A percentile compares a stretch with the other conserved stretches of the same genome.
Evolutionary conservation across 1,140 invertebrate genomes (phyloP).

Genomic region (Nomia melanderi): DNA sequence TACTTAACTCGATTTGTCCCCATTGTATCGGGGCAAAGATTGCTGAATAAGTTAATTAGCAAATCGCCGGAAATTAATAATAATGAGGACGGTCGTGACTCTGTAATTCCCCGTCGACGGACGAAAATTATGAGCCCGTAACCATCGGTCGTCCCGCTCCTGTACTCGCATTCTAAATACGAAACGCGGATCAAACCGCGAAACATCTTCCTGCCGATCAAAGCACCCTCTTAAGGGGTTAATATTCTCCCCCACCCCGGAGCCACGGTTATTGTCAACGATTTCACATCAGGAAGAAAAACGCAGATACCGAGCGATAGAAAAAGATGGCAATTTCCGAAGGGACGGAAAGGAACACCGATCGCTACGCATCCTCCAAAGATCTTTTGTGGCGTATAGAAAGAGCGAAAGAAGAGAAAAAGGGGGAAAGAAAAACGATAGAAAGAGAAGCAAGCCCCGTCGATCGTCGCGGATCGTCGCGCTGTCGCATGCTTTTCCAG

Average conservation of each 20-base stretch:
- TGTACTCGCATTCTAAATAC: no score
- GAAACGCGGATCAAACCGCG: no score
- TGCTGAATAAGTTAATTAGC: slow-evolving; percentile 44
- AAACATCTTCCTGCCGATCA: no score
- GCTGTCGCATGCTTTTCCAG: no score
- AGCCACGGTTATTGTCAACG: neutral
- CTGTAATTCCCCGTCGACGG: no score
- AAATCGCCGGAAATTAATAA: slow-evolving; percentile 41
- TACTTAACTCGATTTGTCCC: neutral
- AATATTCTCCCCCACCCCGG: neutral
- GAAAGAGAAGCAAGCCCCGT: neutral
- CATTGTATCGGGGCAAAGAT: slow-evolving; percentile 1
- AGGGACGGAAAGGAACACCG: neutral
- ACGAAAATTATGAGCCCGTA: neutral
- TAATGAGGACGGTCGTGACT: slow-evolving; percentile 37
- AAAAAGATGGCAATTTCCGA: neutral
- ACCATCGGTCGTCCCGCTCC: neutral
- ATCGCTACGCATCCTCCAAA: neutral
- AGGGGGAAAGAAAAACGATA: neutral
- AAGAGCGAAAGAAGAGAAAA: neutral
- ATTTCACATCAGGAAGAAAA: no score
- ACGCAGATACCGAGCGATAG: neutral
- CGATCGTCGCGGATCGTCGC: slow-evolving; percentile 26
- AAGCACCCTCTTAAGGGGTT: neutral
- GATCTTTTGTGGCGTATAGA: slow-evolving; percentile 16